phyloP scores from a whole-genome alignment of 2,797 vertebrate genomes.

The Lagorchestes hirsutus region DNA sequence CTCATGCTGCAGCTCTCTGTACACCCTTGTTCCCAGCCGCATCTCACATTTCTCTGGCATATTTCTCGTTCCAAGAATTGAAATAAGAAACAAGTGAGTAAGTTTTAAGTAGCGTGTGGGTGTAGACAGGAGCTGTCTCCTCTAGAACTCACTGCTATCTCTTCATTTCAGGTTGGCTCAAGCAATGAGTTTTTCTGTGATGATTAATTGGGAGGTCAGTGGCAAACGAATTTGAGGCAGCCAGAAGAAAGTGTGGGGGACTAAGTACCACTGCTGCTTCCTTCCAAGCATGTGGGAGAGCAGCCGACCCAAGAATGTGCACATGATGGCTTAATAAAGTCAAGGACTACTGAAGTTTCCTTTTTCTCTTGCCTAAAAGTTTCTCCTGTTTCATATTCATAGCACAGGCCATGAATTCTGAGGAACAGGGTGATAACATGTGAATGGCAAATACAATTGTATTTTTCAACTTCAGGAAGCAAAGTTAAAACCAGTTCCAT shows the following conservation, averaged over 20 bases:
- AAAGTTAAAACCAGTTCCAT: neutral
- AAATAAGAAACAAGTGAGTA: neutral
- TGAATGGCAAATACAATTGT: neutral
- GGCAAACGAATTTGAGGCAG: neutral
- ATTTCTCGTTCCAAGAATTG: neutral
- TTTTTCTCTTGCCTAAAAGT: neutral
- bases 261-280: neutral
- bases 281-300: neutral
- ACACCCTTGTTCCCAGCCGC: neutral
- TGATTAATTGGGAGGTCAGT: neutral
- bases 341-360: neutral
- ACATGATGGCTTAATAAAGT: neutral
- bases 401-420: neutral
- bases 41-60: neutral
- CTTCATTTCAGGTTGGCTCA: neutral
- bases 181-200: neutral
- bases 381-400: neutral
- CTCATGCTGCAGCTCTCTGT: neutral
- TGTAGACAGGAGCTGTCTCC: neutral
- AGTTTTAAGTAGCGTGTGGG: neutral
- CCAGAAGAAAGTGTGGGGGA: neutral
- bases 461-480: neutral
- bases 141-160: neutral
- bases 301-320: neutral
- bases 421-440: neutral